These are phyloP conservation scores for Orycteropus afer DNA, from an alignment of 2,113 vertebrate species.

Conservation along the genomic window DNA sequence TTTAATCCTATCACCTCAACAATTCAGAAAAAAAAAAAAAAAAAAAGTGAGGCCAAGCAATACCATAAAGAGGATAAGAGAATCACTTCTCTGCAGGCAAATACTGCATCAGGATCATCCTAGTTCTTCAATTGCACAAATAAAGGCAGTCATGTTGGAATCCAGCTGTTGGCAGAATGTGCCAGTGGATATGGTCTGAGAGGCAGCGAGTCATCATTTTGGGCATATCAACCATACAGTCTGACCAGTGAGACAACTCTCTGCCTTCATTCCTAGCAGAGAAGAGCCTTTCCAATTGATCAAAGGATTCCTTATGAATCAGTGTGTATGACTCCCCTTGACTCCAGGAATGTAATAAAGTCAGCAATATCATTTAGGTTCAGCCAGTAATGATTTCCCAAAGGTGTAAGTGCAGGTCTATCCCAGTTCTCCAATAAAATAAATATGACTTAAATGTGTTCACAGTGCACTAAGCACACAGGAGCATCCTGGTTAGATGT, in stretches of 20 bases:
- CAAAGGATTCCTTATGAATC: slow-evolving; percentile 44
- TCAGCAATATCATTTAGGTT: slow-evolving; percentile 29
- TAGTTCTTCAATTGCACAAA: slow-evolving; percentile 12
- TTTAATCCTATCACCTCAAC: slow-evolving; percentile 11
- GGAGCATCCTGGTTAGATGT: not conserved
- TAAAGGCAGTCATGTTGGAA: slow-evolving; percentile 5
- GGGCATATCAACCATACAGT: not conserved
- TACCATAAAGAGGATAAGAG: not conserved
- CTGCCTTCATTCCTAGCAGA: not conserved
- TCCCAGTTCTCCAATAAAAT: slow-evolving; percentile 31
- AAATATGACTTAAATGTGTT: slow-evolving; percentile 45
- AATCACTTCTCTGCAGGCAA: slow-evolving; percentile 26
- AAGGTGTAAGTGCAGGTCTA: slow-evolving; percentile 13
- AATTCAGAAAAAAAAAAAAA: not conserved
- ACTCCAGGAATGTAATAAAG: not conserved
- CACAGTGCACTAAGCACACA: not conserved
- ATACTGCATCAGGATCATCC: not conserved
- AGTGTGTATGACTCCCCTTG: not conserved
- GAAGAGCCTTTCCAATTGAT: slow-evolving; percentile 19
- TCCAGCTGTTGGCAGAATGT: slow-evolving; percentile 16
- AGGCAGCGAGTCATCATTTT: not conserved
- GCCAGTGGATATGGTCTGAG: not conserved
- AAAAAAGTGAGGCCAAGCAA: not conserved
- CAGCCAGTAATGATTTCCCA: slow-evolving; percentile 54
- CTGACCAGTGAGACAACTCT: not conserved